Conservation (phyloP, 1,140 invertebrate species). For the Lordiphosa collinella region DNA sequence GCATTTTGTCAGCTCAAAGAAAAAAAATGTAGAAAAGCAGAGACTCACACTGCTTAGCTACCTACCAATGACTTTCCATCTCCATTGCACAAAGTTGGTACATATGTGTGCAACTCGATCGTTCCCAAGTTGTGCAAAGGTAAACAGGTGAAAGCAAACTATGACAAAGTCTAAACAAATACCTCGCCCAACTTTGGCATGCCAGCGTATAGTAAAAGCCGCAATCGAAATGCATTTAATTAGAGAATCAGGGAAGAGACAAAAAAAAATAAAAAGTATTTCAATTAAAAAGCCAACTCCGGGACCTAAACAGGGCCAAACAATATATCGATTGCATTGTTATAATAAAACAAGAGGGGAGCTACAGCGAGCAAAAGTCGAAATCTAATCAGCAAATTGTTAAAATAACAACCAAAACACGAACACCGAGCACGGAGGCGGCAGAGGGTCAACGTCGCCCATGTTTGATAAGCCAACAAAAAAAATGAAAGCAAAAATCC, state of each 20-base stretch:
- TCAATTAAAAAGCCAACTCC: constrained; percentile 47
- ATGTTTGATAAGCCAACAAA: too few relatives aligned
- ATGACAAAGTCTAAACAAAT: constrained; percentile 7
- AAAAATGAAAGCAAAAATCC: neutral
- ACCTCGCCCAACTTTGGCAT: neutral
- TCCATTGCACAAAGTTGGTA: constrained; percentile 7
- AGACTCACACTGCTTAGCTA: constrained; percentile 43
- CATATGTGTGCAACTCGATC: too few relatives aligned
- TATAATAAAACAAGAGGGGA: neutral
- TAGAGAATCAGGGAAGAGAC: constrained; percentile 11
- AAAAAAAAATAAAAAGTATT: constrained; percentile 33
- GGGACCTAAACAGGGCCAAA: neutral
- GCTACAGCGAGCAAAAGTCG: constrained; percentile 22
- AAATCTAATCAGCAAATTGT: constrained; percentile 75
- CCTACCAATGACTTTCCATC: constrained; percentile 41
- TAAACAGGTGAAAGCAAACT: neutral
- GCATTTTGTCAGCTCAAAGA: constrained; percentile 48
- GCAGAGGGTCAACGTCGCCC: neutral
- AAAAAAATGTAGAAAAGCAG: too few relatives aligned
- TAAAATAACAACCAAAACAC: constrained; percentile 68
- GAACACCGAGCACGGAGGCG: constrained; percentile 13
- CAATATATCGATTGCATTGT: constrained; percentile 9
- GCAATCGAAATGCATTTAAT: constrained; percentile 30
- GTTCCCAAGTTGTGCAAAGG: too few relatives aligned
- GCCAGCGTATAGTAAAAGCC: constrained; percentile 12